Conservation (phyloP, 1,140 invertebrate species). For the Planococcus citri region DNA sequence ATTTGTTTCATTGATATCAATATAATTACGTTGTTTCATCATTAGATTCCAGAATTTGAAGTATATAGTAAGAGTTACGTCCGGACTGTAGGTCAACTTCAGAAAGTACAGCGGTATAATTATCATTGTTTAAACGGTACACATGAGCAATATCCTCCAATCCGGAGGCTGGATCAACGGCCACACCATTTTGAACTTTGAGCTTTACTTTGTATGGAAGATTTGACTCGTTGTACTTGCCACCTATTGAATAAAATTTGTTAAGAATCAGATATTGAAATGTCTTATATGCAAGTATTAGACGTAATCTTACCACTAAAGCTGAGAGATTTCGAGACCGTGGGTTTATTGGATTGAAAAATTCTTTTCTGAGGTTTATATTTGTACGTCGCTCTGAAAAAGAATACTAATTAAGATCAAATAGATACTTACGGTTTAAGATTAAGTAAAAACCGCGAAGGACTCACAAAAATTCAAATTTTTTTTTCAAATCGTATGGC, state of each 20-base stretch:
- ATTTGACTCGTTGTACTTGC: slow-evolving; percentile 25
- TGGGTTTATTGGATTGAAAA: slow-evolving; percentile 39
- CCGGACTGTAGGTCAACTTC: slow-evolving; percentile 71
- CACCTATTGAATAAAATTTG: neutral
- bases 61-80: slow-evolving; percentile 90
- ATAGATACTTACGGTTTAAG: neutral
- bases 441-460: neutral
- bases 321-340: slow-evolving; percentile 3
- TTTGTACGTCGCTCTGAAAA: slow-evolving; percentile 46
- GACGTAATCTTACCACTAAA: neutral
- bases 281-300: no score
- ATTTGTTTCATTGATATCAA: neutral
- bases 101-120: slow-evolving; percentile 67
- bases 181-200: slow-evolving; percentile 71
- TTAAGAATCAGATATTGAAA: slow-evolving; percentile 20
- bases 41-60: slow-evolving; percentile 78
- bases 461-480: slow-evolving; percentile 46
- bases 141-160: slow-evolving; percentile 71
- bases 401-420: slow-evolving; percentile 25
- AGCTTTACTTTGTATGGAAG: slow-evolving; percentile 49
- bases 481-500: slow-evolving; percentile 49
- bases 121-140: slow-evolving; percentile 44
- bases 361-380: slow-evolving; percentile 36
- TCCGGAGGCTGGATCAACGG: slow-evolving; percentile 79
- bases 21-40: slow-evolving; percentile 40